Base-by-base conservation (phyloP, 2,113 vertebrate genomes). In the Syngnathoides biaculeatus region DNA sequence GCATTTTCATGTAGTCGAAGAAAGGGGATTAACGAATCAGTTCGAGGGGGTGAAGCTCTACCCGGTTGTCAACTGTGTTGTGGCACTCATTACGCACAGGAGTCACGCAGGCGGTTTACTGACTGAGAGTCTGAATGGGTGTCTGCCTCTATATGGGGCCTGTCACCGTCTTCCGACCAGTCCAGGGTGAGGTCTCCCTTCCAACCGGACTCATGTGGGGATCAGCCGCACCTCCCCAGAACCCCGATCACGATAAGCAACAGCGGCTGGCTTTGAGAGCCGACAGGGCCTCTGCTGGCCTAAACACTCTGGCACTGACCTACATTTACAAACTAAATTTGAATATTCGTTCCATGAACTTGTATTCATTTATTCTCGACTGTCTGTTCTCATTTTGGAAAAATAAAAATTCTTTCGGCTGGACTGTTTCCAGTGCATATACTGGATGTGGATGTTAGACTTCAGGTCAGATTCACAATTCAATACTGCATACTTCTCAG, bases 1-100 rank as follows among this genome's bases (percentile, higher is more conserved):
- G 55, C 15, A 15, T 57, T 42, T 40, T 30, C 74, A 79, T 76
- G 79, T 75, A 50, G 30, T 53, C 53, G 64, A 9, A 71, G 65
- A 42, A 52, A 45, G 35, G 76, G 68, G 48, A 72, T 80, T 72
- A 22, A 22, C 2, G 17, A 61, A 61, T 10, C 12, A 27, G 45
- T 30, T 35, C 10, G 43, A 30, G 17, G 62, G 35, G 26, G 62
- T 14, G 59, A 62, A 14, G 43, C 22, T 14, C 43, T 68, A 71
- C 65, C 50, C 68, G 67, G 75, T 85, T 82, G 75, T 87, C 84
- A 81, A 69, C 69, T 74, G 70, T 53, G 71, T 74, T 77, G 83
- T 84, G 83, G 70, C 77, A 78, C 76, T 87, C 72, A 83, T 88
- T 85, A 84, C 80, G 64, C 79, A 82, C 74, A 76, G 66, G n/a